phyloP scores from a whole-genome alignment of 2,888 invertebrate genomes.

The Axea sp. region DNA sequence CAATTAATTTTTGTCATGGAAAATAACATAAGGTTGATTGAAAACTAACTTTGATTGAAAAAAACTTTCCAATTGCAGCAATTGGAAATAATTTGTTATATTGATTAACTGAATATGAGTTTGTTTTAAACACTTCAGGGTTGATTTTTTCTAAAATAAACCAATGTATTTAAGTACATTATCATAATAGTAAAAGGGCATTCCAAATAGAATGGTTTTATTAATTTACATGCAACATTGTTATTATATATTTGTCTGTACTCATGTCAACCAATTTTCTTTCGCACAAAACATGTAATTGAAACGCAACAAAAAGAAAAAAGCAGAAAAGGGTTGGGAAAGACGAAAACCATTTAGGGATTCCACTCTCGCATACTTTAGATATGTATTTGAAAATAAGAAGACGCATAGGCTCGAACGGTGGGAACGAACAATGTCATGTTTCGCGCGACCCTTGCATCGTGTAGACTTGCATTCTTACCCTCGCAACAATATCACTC shows the following conservation, averaged over 20 bases:
- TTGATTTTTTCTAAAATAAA: too few species aligned
- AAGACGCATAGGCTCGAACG: not conserved
- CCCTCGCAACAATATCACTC: constrained; percentile 60
- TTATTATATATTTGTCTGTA: constrained; percentile 22
- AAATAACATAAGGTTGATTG: too few species aligned
- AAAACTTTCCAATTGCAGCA: too few species aligned
- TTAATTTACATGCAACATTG: too few species aligned
- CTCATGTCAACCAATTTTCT: constrained; percentile 23
- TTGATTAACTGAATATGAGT: too few species aligned
- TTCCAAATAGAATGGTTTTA: too few species aligned
- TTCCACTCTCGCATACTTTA: constrained; percentile 27
- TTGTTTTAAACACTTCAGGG: too few species aligned
- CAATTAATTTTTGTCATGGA: too few species aligned
- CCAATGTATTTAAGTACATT: too few species aligned
- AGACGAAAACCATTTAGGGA: constrained; percentile 42
- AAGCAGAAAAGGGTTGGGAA: constrained; percentile 23
- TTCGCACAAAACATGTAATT: constrained; percentile 36
- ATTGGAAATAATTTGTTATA: too few species aligned
- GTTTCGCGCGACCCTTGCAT: constrained; percentile 29
- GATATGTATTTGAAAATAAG: constrained; percentile 47
- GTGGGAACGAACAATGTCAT: constrained; percentile 30
- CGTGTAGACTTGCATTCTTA: constrained; percentile 32
- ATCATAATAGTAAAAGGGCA: too few species aligned
- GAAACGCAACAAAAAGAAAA: constrained; percentile 42
- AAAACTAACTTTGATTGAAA: too few species aligned